phyloP scores from a whole-genome alignment of 2,113 vertebrate species.

The Rattus rattus region DNA sequence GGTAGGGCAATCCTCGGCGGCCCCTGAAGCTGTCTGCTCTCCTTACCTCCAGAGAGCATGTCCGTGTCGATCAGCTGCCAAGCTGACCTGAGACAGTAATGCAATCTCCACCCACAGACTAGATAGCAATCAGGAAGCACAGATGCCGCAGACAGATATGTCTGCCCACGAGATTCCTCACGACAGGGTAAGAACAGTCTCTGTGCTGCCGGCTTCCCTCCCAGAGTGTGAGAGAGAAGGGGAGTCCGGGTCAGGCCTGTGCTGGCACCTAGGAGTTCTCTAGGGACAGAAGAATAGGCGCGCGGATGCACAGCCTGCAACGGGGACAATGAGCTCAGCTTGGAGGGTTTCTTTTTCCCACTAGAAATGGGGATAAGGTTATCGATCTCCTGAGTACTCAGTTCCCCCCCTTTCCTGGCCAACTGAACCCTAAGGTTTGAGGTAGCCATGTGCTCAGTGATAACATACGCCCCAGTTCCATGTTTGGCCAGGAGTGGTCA shows the following conservation, averaged over 20 bases:
- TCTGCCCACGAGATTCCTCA: neutral
- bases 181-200: neutral
- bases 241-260: too few relatives aligned
- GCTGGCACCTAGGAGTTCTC: neutral
- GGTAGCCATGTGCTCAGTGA: neutral
- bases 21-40: constrained; percentile 16
- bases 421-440: neutral
- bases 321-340: too few relatives aligned
- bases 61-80: constrained; percentile 2
- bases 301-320: neutral
- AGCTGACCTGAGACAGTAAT: constrained; percentile 32
- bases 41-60: neutral
- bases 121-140: constrained; percentile 11
- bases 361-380: neutral
- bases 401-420: neutral
- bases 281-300: neutral
- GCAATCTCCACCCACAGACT: constrained; percentile 3
- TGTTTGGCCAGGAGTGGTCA: neutral
- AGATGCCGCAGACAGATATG: neutral
- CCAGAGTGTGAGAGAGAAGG: neutral
- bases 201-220: neutral
- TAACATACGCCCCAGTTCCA: neutral
- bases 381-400: neutral
- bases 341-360: too few relatives aligned
- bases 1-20: neutral